These are phyloP conservation scores for Lasioglossum leucozonium DNA, from an alignment of 2,888 invertebrate species.

Conservation along the genomic window DNA sequence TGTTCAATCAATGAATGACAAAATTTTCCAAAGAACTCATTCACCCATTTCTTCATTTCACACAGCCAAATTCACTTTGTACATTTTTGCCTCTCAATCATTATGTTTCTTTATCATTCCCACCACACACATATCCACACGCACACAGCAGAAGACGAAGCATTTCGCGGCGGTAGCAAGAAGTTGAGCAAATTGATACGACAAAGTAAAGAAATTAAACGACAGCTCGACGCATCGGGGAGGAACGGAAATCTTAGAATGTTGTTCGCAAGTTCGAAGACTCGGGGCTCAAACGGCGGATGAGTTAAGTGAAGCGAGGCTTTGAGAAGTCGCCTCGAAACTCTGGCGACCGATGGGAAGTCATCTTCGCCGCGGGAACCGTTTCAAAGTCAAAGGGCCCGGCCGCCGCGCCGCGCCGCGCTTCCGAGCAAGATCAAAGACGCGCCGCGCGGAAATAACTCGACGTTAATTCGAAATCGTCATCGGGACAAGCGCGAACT, in stretches of 20 bases:
- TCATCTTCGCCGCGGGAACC: conserved; percentile 15
- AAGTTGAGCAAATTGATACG: background rate
- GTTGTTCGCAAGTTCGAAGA: background rate
- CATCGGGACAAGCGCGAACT: conserved; percentile 11
- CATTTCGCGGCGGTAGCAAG: background rate
- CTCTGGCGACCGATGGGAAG: conserved; percentile 6
- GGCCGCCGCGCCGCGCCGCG: background rate
- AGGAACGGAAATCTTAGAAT: background rate
- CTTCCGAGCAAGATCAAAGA: conserved; percentile 42
- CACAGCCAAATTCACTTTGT: no score
- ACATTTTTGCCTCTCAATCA: no score
- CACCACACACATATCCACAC: no score
- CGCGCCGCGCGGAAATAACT: conserved; percentile 19
- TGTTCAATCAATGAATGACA: no score
- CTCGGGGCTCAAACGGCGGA: conserved; percentile 5
- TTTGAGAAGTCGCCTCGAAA: conserved; percentile 23
- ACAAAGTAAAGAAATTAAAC: background rate
- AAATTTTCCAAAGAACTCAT: no score
- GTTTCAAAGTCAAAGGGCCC: background rate
- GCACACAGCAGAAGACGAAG: background rate
- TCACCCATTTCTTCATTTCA: no score
- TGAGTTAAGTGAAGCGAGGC: background rate
- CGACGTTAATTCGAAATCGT: conserved; percentile 42
- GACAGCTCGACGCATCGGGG: background rate
- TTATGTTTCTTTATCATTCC: no score